Conservation (phyloP, 92 coral and sea anemone species). For the Diadumene lineata region DNA sequence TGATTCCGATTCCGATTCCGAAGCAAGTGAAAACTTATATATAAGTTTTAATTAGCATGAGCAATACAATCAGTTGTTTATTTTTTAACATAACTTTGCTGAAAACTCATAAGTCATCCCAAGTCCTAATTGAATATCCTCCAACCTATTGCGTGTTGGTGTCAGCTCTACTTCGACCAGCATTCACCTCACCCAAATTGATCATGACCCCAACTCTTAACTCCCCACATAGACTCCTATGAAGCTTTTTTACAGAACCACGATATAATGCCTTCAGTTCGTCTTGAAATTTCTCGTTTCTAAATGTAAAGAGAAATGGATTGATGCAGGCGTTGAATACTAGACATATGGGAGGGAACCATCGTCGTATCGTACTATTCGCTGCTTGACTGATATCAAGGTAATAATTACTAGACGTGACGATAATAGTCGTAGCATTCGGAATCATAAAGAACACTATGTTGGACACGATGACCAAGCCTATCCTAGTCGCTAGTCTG, state of each 20-base stretch:
- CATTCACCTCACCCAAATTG: not conserved
- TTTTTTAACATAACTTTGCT: too few relatives aligned
- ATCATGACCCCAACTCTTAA: not conserved
- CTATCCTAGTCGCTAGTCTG: slow-evolving; percentile 38
- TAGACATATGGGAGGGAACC: slow-evolving; percentile 60
- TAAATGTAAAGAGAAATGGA: slow-evolving; percentile 54
- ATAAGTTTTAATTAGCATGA: too few relatives aligned
- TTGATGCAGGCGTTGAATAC: slow-evolving; percentile 50
- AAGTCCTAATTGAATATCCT: too few relatives aligned
- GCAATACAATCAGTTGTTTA: too few relatives aligned
- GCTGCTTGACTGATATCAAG: slow-evolving; percentile 4
- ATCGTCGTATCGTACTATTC: slow-evolving; percentile 30
- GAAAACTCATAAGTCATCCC: too few relatives aligned
- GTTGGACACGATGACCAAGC: slow-evolving; percentile 41
- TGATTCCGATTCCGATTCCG: too few relatives aligned
- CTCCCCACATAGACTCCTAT: not conserved
- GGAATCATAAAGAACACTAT: slow-evolving; percentile 48
- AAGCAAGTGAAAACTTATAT: too few relatives aligned
- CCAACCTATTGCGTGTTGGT: too few relatives aligned
- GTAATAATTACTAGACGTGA: slow-evolving; percentile 8
- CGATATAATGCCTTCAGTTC: not conserved
- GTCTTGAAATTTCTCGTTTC: slow-evolving; percentile 37
- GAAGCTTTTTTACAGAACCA: not conserved
- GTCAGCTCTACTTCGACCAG: not conserved
- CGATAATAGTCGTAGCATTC: slow-evolving; percentile 23